A percentile compares a stretch with the other conserved stretches of the same genome.
Conservation (phyloP, 37 sponge, comb jelly and placozoan genomes). For the Geodia barretti region DNA sequence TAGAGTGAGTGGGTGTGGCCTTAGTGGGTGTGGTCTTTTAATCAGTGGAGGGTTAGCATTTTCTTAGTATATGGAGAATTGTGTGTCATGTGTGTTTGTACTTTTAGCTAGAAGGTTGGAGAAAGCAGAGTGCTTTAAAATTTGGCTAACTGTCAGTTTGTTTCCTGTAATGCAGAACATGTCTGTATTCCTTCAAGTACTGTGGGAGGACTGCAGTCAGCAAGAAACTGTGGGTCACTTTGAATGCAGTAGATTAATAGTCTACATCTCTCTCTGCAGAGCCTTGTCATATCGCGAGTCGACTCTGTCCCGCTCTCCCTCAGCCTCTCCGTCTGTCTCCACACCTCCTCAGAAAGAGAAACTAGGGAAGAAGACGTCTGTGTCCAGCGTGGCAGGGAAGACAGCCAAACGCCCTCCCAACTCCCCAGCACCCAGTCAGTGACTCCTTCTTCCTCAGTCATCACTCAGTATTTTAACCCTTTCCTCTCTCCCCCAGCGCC, state of each 20-base stretch:
- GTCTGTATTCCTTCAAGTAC: slow-evolving; percentile 58
- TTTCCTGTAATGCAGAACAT: slow-evolving; percentile 23
- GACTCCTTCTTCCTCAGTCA: too few relatives aligned
- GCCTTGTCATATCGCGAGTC: neutral
- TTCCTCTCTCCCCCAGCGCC: neutral
- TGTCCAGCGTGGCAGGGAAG: neutral
- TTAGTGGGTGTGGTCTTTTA: too few relatives aligned
- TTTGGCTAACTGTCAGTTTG: neutral
- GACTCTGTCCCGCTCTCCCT: neutral
- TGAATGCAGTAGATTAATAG: too few relatives aligned
- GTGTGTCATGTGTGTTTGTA: neutral
- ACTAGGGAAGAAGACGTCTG: slow-evolving; percentile 8
- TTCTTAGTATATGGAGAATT: neutral
- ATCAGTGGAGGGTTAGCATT: too few relatives aligned
- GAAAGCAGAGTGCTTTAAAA: too few relatives aligned
- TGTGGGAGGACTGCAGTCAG: slow-evolving; percentile 32
- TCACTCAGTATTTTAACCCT: too few relatives aligned
- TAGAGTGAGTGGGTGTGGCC: slow-evolving; percentile 63
- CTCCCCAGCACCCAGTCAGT: neutral
- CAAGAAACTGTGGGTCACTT: slow-evolving; percentile 40
- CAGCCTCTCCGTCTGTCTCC: too few relatives aligned
- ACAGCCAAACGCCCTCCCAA: neutral
- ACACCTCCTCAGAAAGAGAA: neutral
- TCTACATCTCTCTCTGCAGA: too few relatives aligned
- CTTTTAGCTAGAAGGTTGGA: neutral